phyloP scores from a whole-genome alignment of 1,140 invertebrate species.

The Helicoverpa armigera region DNA sequence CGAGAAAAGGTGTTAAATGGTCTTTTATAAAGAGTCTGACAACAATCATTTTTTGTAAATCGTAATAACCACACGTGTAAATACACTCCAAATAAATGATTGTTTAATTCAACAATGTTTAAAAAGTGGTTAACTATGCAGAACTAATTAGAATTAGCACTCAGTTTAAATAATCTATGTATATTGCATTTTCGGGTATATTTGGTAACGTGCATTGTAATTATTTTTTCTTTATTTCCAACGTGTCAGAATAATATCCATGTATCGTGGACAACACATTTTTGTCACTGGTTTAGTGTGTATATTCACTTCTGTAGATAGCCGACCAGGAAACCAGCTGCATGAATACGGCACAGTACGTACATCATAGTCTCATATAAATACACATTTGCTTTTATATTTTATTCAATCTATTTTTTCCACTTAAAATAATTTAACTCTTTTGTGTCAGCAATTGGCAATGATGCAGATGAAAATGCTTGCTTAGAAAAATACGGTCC shows the following conservation, averaged over 20 bases:
- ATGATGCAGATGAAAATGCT: conserved; percentile 5
- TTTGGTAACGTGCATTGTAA: neutral
- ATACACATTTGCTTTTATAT: conserved; percentile 54
- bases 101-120: too few relatives aligned
- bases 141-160: too few relatives aligned
- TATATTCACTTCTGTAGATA: conserved; percentile 79
- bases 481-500: too few relatives aligned
- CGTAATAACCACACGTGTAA: too few relatives aligned
- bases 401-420: neutral
- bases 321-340: conserved; percentile 70
- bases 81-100: too few relatives aligned
- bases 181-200: too few relatives aligned
- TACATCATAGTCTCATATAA: conserved; percentile 70
- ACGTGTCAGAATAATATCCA: neutral
- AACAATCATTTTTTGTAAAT: too few relatives aligned
- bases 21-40: too few relatives aligned
- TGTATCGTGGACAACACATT: conserved; percentile 51
- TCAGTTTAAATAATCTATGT: too few relatives aligned
- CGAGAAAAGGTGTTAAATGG: too few relatives aligned
- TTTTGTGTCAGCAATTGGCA: neutral
- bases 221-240: neutral
- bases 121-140: too few relatives aligned
- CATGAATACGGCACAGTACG: conserved; percentile 75
- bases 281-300: conserved; percentile 76
- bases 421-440: neutral